Evolutionary conservation across 2,797 vertebrate species (phyloP), one percentile per base, ranked within the genome.

Genomic region (Sorex maritimensis): DNA sequence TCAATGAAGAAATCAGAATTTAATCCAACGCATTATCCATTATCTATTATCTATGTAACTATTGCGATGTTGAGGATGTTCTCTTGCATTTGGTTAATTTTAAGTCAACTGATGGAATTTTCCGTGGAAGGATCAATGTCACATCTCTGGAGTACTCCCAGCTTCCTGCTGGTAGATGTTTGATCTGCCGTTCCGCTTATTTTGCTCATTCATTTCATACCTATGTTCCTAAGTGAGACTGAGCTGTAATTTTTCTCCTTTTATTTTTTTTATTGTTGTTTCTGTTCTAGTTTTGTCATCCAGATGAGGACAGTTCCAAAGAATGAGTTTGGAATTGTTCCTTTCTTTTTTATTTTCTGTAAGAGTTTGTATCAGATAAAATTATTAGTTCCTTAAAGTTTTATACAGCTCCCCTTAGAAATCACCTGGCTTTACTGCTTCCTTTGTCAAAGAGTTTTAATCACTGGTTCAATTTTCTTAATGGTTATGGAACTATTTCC

Each of bases 401-500:
- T 78, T 26, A 21, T 83, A 73, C 49, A 52, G 80, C 28, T 58
- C 55, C 34, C 73, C 28, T 68, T 68, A 52, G 75, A 69, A 61
- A 72, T 83, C 68, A 21, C 82, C 79, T 80, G 17, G 2, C n/a
- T 69, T 68, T 73, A 34, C 44, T 21, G 21, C 65, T 88, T 81
- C 72, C 78, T 95, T 65, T 81, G 30, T 80, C 58, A 81, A 86
- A 93, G 74, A 90, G 30, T 82, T 86, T 46, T 80, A 93, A 88
- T 41, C 79, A 34, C 79, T 5, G 61, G 82, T 92, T 86, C 72
- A 61, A 65, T 90, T 88, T 92, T 63, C 77, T 92, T 90, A 92
- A 94, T 95, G 91, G 91, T 85, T 80, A 71, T 24, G 87, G 72
- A 77, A 52, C 71, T 52, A 75, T 82, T 96, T 94, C 91, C 72